These are phyloP conservation scores for Marcusenius ussheri DNA, from an alignment of 2,113 vertebrate species.

Conservation along the genomic window DNA sequence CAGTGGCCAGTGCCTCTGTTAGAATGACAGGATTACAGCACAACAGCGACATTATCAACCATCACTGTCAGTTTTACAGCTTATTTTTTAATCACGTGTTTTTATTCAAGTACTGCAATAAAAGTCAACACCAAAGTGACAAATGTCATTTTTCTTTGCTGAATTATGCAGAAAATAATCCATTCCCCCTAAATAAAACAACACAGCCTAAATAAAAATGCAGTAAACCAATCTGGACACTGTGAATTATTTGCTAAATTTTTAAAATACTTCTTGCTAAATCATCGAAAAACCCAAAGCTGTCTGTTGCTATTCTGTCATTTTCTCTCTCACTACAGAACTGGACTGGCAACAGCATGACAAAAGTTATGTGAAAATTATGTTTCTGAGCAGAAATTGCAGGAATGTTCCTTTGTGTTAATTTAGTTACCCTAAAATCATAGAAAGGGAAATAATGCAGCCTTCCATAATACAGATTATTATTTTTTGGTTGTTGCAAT, in stretches of 20 bases:
- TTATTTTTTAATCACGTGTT: background rate
- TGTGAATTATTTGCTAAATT: background rate
- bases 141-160: background rate
- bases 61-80: background rate
- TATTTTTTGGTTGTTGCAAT: background rate
- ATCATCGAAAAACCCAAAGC: background rate
- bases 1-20: slow-evolving; percentile 60
- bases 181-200: background rate
- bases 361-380: background rate
- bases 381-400: background rate
- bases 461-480: background rate
- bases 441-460: background rate
- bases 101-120: background rate
- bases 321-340: background rate
- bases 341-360: background rate
- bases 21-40: background rate
- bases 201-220: background rate
- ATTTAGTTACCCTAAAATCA: background rate
- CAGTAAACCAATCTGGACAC: background rate
- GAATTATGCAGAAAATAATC: background rate
- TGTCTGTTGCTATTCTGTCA: background rate
- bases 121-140: background rate
- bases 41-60: background rate
- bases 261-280: background rate
- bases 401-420: background rate